phyloP scores from a whole-genome alignment of 2,113 vertebrate genomes.

The Sylvietta virens region DNA sequence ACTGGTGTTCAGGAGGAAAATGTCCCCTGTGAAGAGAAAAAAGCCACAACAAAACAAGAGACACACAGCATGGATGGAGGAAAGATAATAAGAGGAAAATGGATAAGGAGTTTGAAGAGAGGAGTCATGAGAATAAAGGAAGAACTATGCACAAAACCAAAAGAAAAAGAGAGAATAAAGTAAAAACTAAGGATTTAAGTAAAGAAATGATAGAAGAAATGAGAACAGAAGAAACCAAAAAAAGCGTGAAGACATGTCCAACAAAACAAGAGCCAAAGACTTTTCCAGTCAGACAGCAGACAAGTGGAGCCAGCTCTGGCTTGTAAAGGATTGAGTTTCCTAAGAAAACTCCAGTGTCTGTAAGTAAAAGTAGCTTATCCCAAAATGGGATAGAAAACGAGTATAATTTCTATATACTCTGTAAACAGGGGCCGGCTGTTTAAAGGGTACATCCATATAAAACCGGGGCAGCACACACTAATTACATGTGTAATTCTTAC shows the following conservation, averaged over 20 bases:
- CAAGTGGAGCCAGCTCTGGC: not conserved
- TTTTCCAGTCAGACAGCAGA: not conserved
- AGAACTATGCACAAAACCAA: not conserved
- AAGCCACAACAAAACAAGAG: not conserved
- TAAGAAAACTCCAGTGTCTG: not conserved
- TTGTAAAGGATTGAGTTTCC: not conserved
- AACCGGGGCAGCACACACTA: not conserved
- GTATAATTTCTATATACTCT: not conserved
- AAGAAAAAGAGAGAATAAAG: not conserved
- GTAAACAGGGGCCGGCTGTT: not conserved
- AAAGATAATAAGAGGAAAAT: not conserved
- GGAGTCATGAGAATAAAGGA: not conserved
- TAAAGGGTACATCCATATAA: not conserved
- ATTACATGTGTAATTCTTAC: not conserved
- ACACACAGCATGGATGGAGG: not conserved
- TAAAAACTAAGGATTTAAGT: not conserved
- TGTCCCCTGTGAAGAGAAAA: slow-evolving; percentile 9
- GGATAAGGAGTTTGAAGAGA: not conserved
- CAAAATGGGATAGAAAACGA: not conserved
- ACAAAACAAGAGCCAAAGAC: not conserved
- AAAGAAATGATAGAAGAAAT: not conserved
- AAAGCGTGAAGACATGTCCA: not conserved
- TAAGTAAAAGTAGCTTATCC: not conserved
- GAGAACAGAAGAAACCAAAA: not conserved
- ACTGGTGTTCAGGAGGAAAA: slow-evolving; percentile 61